A percentile compares a stretch with the other conserved stretches of the same genome.
phyloP scores from a whole-genome alignment of 2,797 vertebrate genomes.

The Sciaenops ocellatus region DNA sequence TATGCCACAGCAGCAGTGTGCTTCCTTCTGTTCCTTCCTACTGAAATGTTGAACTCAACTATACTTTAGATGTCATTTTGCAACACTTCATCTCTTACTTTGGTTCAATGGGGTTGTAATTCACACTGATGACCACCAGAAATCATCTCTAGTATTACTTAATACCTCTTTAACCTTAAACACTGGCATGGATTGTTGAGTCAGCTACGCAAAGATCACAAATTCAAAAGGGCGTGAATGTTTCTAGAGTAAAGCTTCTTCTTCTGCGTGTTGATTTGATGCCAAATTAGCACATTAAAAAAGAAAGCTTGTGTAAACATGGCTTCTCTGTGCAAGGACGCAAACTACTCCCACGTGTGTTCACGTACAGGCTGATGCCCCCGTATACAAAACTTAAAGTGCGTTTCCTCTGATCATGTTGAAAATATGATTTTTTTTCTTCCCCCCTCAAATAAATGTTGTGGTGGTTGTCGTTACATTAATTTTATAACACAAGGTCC shows the following conservation, averaged over 20 bases:
- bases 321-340: conserved; percentile 23
- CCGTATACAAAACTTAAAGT: conserved; percentile 54
- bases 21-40: conserved; percentile 23
- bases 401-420: conserved; percentile 39
- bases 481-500: conserved; percentile 2
- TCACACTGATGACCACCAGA: conserved; percentile 9
- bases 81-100: not conserved
- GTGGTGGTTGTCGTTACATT: not conserved
- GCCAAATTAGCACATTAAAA: not conserved
- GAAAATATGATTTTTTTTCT: not conserved
- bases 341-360: conserved; percentile 9
- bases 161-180: not conserved
- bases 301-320: conserved; percentile 33
- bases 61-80: not conserved
- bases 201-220: not conserved
- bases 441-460: not conserved
- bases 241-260: conserved; percentile 18
- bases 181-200: not conserved
- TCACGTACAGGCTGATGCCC: not conserved
- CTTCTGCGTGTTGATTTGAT: conserved; percentile 1
- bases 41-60: not conserved
- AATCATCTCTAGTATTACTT: not conserved
- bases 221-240: not conserved
- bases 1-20: conserved; percentile 16
- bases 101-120: not conserved